Evolutionary conservation across 1,140 invertebrate species (phyloP).

Genomic region (Micrasema longulum): DNA sequence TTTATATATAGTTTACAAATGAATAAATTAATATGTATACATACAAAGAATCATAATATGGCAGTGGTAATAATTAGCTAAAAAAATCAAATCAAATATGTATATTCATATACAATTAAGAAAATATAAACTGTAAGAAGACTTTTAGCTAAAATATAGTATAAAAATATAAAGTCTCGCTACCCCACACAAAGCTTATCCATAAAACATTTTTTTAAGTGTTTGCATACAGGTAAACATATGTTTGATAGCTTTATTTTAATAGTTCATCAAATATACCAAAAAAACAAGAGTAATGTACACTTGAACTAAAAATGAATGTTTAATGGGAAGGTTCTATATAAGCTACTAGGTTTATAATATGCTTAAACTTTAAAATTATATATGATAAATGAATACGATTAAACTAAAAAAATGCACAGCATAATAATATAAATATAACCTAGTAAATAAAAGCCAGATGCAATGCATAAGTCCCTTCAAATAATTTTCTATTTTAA

Average conservation of each 20-base stretch:
- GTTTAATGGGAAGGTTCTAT: not conserved
- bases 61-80: slow-evolving; percentile 49
- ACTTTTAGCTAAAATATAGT: not conserved
- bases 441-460: slow-evolving; percentile 37
- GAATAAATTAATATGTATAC: slow-evolving; percentile 45
- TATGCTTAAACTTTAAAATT: slow-evolving; percentile 21
- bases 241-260: too few relatives aligned
- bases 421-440: slow-evolving; percentile 30
- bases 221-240: too few relatives aligned
- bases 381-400: slow-evolving; percentile 25
- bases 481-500: slow-evolving; percentile 7
- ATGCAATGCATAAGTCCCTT: slow-evolving; percentile 34
- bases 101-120: not conserved
- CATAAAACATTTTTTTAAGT: not conserved
- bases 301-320: too few relatives aligned
- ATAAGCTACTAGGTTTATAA: slow-evolving; percentile 27
- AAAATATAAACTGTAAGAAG: not conserved
- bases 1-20: slow-evolving; percentile 55
- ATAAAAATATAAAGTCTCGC: slow-evolving; percentile 4
- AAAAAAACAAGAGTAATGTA: too few relatives aligned
- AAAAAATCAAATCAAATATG: slow-evolving; percentile 30
- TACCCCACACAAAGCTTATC: slow-evolving; percentile 5
- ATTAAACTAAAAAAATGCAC: slow-evolving; percentile 43
- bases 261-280: too few relatives aligned
- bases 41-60: slow-evolving; percentile 48